Evolutionary conservation across 2,113 vertebrate species (phyloP).

Genomic region (Rhinichthys klamathensis): DNA sequence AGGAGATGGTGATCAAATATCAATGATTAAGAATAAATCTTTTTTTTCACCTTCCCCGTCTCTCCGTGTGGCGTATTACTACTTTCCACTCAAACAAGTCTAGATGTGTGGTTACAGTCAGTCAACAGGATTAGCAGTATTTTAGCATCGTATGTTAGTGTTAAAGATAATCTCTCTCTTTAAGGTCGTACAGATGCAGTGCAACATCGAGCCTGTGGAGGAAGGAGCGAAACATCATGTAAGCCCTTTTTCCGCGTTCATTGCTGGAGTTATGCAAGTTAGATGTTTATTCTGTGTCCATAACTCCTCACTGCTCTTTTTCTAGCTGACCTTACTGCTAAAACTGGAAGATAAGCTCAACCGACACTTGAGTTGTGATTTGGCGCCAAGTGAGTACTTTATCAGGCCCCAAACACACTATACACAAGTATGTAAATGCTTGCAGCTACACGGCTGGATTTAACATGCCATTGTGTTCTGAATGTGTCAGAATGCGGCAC

Average conservation of each 20-base stretch:
- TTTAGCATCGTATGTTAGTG: neutral
- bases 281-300: neutral
- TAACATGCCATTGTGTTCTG: neutral
- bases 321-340: conserved; percentile 91
- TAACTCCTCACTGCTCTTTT: conserved; percentile 25
- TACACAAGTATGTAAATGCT: neutral
- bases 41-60: neutral
- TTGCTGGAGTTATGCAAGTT: neutral
- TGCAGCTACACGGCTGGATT: neutral
- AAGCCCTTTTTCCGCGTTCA: conserved; percentile 56
- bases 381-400: conserved; percentile 53
- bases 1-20: neutral
- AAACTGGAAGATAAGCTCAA: conserved; percentile 99
- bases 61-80: neutral
- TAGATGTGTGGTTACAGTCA: neutral
- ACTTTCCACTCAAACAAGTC: neutral
- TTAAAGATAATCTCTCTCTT: conserved; percentile 26
- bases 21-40: neutral
- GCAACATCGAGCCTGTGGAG: conserved; percentile 96
- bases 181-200: conserved; percentile 98
- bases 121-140: neutral
- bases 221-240: conserved; percentile 96
- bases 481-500: neutral
- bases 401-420: neutral
- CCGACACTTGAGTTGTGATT: conserved; percentile 94